Percentiles rank a stretch among this genome's conserved stretches.
phyloP scores from a whole-genome alignment of 2,888 invertebrate species.

The Lepetodrilus schrolli region DNA sequence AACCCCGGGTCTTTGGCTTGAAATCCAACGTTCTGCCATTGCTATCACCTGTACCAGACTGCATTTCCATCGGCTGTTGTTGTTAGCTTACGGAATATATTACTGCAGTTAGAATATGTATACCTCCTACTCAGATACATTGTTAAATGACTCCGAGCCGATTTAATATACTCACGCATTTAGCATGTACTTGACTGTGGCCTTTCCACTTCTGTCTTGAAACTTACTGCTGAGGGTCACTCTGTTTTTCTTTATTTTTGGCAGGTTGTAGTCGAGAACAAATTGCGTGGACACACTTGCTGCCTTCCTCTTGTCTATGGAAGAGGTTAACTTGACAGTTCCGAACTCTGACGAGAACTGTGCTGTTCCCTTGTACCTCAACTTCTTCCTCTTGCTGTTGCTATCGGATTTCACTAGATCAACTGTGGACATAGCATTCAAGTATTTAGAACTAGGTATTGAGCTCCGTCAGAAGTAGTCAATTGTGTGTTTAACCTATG shows the following conservation, averaged over 20 bases:
- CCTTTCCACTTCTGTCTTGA: slow-evolving; percentile 38
- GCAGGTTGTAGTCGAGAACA: slow-evolving; percentile 20
- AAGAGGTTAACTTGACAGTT: not conserved
- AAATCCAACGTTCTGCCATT: not conserved
- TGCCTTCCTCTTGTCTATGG: not conserved
- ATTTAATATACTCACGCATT: too few species aligned
- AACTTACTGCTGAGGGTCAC: slow-evolving; percentile 38
- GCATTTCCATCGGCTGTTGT: too few species aligned
- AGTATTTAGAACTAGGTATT: not conserved
- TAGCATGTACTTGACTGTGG: slow-evolving; percentile 35
- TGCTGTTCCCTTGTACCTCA: slow-evolving; percentile 4
- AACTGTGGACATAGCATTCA: not conserved
- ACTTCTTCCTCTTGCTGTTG: not conserved
- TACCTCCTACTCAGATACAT: too few species aligned
- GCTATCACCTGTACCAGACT: too few species aligned
- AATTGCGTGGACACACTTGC: not conserved
- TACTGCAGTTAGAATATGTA: too few species aligned
- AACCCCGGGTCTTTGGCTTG: not conserved
- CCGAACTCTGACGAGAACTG: not conserved
- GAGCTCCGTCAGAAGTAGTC: too few species aligned
- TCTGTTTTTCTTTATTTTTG: slow-evolving; percentile 28
- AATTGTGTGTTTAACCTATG: too few species aligned
- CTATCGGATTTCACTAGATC: not conserved
- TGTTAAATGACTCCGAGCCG: too few species aligned
- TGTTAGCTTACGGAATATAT: too few species aligned